Conservation (phyloP, 2,888 invertebrate species). For the Scrobipalpa atriplicella region DNA sequence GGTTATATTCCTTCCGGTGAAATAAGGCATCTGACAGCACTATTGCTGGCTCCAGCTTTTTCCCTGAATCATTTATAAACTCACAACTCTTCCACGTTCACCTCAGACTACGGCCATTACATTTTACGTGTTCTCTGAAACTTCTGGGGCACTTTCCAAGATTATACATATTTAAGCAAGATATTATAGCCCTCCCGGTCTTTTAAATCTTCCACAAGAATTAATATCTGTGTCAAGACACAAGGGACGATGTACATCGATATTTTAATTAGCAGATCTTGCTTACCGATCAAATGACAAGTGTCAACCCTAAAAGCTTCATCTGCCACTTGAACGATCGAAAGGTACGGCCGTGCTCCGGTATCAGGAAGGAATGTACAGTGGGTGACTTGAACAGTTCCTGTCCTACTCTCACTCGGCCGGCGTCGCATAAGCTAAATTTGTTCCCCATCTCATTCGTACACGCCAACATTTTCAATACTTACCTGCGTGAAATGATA, state of each 20-base stretch:
- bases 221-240: neutral
- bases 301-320: conserved; percentile 80
- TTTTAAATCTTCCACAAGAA: neutral
- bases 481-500: conserved; percentile 82
- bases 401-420: conserved; percentile 73
- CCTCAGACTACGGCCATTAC: conserved; percentile 23
- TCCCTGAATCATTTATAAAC: conserved; percentile 49
- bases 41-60: conserved; percentile 18
- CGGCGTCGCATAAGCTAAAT: conserved; percentile 78
- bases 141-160: conserved; percentile 25
- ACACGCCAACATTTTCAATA: conserved; percentile 80
- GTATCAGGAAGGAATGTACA: conserved; percentile 83
- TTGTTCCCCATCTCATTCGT: conserved; percentile 71
- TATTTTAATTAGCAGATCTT: conserved; percentile 26
- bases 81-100: conserved; percentile 33
- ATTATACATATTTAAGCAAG: conserved; percentile 22
- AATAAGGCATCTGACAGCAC: conserved; percentile 21
- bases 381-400: conserved; percentile 80
- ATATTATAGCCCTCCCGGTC: neutral
- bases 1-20: neutral
- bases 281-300: conserved; percentile 26
- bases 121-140: conserved; percentile 27
- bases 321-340: conserved; percentile 83
- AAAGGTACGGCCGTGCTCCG: conserved; percentile 80
- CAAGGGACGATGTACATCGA: neutral